Conservation (phyloP, 2,888 invertebrate genomes). For the Proisotoma minuta region DNA sequence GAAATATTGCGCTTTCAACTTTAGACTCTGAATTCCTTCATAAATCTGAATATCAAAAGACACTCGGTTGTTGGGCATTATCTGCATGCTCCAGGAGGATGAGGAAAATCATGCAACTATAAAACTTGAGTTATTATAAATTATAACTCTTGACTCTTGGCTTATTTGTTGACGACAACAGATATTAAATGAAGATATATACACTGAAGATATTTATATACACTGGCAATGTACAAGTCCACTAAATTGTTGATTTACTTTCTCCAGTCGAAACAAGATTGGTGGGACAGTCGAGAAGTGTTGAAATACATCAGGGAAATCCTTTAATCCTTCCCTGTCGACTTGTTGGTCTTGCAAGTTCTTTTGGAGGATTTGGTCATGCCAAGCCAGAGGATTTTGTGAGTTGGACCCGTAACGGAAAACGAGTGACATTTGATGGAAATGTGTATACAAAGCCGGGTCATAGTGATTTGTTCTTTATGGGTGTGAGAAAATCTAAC, state of each 20-base stretch:
- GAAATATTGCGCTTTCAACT: constrained; percentile 26
- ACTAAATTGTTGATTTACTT: background rate
- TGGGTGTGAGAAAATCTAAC: constrained; percentile 37
- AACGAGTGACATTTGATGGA: constrained; percentile 33
- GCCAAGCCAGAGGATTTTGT: constrained; percentile 24
- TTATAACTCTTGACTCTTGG: background rate
- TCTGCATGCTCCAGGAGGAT: background rate
- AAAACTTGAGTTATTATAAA: background rate
- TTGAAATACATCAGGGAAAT: constrained; percentile 36
- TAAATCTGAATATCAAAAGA: constrained; percentile 35
- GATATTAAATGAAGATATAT: constrained; percentile 15
- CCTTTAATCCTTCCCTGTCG: constrained; percentile 42
- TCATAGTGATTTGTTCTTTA: constrained; percentile 38
- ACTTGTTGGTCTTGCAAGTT: constrained; percentile 32
- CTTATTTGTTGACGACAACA: background rate
- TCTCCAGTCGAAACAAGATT: constrained; percentile 41
- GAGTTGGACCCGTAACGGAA: constrained; percentile 40
- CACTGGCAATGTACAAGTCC: background rate
- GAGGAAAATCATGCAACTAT: too few relatives aligned
- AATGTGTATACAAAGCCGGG: constrained; percentile 41
- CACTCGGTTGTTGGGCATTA: background rate
- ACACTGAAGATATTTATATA: background rate
- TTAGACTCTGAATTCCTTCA: constrained; percentile 24
- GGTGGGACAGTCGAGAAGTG: constrained; percentile 41
- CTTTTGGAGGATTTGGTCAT: constrained; percentile 17